These are phyloP conservation scores for Fringilla coelebs DNA, from an alignment of 2,797 vertebrate genomes.

Conservation along the genomic window DNA sequence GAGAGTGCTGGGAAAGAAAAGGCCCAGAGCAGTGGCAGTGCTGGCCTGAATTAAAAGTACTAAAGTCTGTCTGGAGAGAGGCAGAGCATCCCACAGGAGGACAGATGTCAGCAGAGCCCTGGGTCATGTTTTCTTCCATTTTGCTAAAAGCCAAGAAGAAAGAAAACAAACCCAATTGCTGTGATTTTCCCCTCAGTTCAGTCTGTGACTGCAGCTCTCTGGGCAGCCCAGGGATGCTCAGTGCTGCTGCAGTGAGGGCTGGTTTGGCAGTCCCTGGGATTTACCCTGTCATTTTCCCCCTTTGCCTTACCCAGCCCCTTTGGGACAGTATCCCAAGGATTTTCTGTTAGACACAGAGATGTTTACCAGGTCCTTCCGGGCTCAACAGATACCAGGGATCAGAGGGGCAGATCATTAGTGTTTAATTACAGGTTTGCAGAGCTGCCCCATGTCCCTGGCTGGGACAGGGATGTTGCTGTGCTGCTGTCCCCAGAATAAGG, in stretches of 20 bases:
- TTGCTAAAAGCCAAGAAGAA: neutral
- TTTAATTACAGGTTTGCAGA: neutral
- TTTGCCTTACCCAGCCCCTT: neutral
- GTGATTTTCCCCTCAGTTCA: neutral
- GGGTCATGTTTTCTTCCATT: neutral
- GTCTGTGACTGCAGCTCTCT: neutral
- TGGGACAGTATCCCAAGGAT: neutral
- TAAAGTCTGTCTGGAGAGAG: neutral
- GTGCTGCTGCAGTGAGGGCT: neutral
- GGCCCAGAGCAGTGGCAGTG: neutral
- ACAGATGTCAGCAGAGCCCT: neutral
- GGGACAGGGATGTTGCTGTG: accelerated
- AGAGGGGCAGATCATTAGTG: neutral
- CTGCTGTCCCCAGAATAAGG: neutral
- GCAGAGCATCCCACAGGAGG: neutral
- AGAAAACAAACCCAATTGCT: neutral
- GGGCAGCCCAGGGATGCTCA: neutral
- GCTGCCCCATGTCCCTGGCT: neutral
- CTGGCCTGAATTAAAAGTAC: neutral
- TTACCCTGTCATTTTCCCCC: neutral
- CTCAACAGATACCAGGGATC: neutral
- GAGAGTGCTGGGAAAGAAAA: neutral
- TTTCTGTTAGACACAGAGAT: neutral
- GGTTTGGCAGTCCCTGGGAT: neutral
- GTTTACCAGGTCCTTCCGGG: neutral